phyloP scores from a whole-genome alignment of 2,888 invertebrate genomes.

The Schrankia costaestrigalis region DNA sequence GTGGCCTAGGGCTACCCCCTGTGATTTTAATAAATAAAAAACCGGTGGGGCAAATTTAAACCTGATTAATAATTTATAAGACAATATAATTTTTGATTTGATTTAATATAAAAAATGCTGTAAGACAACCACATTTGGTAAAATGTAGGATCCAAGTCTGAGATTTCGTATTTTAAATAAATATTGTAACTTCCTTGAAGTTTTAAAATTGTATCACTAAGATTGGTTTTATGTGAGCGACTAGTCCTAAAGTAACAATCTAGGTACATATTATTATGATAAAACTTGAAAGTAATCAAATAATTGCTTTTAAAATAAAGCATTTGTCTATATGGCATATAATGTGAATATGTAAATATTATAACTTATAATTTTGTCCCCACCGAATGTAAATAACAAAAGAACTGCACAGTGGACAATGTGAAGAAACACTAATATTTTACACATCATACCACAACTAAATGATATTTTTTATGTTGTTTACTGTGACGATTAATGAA shows the following conservation, averaged over 20 bases:
- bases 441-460: background rate
- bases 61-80: constrained; percentile 44
- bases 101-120: constrained; percentile 58
- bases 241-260: constrained; percentile 30
- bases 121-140: constrained; percentile 4
- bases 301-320: no score
- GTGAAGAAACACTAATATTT: constrained; percentile 8
- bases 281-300: no score
- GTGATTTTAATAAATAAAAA: constrained; percentile 38
- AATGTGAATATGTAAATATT: constrained; percentile 31
- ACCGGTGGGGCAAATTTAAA: constrained; percentile 53
- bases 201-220: constrained; percentile 3
- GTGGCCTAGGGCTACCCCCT: constrained; percentile 33
- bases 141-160: background rate
- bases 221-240: constrained; percentile 8
- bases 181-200: background rate
- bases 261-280: no score
- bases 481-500: constrained; percentile 26
- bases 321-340: constrained; percentile 10
- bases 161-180: background rate
- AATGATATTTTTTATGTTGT: constrained; percentile 22
- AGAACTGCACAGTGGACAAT: constrained; percentile 36
- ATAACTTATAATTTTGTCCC: constrained; percentile 64
- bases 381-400: constrained; percentile 52
- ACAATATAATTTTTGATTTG: constrained; percentile 40